phyloP scores from a whole-genome alignment of 1,140 invertebrate species.

The Apis laboriosa region DNA sequence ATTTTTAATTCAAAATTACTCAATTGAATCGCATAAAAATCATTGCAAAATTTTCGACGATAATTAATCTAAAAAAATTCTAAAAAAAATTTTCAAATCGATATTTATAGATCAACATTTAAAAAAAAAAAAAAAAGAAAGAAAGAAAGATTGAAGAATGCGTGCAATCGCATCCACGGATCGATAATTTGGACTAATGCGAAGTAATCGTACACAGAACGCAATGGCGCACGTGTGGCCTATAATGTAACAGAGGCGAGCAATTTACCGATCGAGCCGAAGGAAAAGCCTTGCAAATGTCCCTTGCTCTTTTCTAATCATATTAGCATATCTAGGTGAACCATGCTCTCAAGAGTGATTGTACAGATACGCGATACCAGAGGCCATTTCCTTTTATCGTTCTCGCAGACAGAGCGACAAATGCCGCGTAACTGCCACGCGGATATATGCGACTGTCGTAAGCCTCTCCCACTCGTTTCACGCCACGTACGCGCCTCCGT shows the following conservation, averaged over 20 bases:
- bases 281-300: slow-evolving; percentile 31
- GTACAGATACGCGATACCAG: slow-evolving; percentile 50
- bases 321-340: slow-evolving; percentile 54
- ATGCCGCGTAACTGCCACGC: slow-evolving; percentile 46
- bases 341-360: slow-evolving; percentile 37
- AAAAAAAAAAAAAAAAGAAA: background rate
- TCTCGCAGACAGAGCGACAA: slow-evolving; percentile 51
- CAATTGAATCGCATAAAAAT: too few relatives aligned
- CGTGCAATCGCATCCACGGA: background rate
- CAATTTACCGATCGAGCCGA: slow-evolving; percentile 22
- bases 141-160: too few relatives aligned
- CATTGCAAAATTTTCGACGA: too few relatives aligned
- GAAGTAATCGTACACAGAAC: background rate
- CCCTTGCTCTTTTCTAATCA: slow-evolving; percentile 49
- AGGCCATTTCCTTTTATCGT: slow-evolving; percentile 62
- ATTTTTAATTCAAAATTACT: too few relatives aligned
- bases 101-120: too few relatives aligned
- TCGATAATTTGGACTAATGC: slow-evolving; percentile 10
- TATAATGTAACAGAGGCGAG: background rate
- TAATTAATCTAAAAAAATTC: too few relatives aligned
- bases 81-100: too few relatives aligned
- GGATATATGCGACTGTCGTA: slow-evolving; percentile 54
- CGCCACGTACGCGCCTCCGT: slow-evolving; percentile 15
- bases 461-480: slow-evolving; percentile 44
- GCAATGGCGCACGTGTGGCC: slow-evolving; percentile 10